These are phyloP conservation scores for Theretra japonica DNA, from an alignment of 2,888 invertebrate genomes.

Conservation along the genomic window DNA sequence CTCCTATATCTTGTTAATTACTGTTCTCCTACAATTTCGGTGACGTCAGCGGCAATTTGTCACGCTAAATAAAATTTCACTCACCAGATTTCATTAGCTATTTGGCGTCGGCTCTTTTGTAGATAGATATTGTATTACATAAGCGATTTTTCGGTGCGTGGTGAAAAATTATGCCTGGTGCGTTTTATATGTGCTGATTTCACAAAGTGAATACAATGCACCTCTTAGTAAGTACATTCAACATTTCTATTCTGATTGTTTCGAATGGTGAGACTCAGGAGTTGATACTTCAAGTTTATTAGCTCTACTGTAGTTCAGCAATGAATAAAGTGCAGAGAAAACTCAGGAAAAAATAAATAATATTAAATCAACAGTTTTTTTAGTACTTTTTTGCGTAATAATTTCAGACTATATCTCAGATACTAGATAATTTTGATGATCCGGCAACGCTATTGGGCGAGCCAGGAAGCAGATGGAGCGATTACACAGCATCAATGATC, in stretches of 20 bases:
- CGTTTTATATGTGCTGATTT: neutral
- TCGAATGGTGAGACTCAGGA: too few relatives aligned
- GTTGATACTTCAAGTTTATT: too few relatives aligned
- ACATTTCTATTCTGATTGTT: too few relatives aligned
- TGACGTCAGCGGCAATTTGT: conserved; percentile 61
- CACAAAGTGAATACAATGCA: neutral
- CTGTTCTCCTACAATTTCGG: conserved; percentile 41
- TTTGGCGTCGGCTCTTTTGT: neutral
- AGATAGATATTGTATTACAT: conserved; percentile 1
- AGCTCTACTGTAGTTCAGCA: too few relatives aligned
- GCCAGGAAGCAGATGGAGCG: neutral
- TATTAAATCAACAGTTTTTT: too few relatives aligned
- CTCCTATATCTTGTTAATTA: conserved; percentile 52
- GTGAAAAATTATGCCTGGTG: too few relatives aligned
- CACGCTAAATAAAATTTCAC: conserved; percentile 48
- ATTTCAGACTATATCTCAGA: too few relatives aligned
- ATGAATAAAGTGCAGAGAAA: too few relatives aligned
- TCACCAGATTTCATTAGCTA: conserved; percentile 31
- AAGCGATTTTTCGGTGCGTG: neutral
- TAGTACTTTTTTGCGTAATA: too few relatives aligned
- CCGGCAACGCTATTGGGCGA: neutral
- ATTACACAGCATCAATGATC: neutral
- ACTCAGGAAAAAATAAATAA: too few relatives aligned
- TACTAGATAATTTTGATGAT: neutral
- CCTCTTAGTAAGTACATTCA: too few relatives aligned